Percentiles rank a stretch among this genome's conserved stretches.
These are phyloP conservation scores for Myzus persicae DNA, from an alignment of 1,140 invertebrate species.

Conservation along the genomic window DNA sequence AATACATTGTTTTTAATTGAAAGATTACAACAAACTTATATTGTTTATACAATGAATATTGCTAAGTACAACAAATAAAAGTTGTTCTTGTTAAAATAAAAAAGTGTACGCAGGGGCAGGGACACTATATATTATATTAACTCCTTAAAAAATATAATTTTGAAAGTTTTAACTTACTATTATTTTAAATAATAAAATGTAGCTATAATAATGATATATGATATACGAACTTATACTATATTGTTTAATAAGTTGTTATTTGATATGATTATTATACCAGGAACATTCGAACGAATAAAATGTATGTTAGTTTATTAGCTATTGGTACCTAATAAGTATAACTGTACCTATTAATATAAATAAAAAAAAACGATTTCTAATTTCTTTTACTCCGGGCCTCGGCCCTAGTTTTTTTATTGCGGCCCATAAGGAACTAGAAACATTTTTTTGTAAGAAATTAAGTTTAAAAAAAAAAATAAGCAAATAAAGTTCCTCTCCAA, in stretches of 20 bases:
- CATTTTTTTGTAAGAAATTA: neutral
- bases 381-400: neutral
- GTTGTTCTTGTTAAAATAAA: neutral
- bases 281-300: neutral
- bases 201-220: too few relatives aligned
- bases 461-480: neutral
- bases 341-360: neutral
- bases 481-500: neutral
- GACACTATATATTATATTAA: neutral
- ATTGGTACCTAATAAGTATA: neutral
- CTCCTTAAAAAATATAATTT: neutral
- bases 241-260: neutral
- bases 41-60: neutral
- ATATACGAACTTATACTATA: neutral
- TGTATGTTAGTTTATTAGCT: neutral
- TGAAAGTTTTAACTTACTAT: neutral
- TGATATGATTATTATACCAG: neutral
- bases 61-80: neutral
- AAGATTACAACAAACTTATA: neutral
- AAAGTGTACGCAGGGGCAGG: neutral
- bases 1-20: neutral
- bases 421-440: neutral
- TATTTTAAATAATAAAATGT: too few relatives aligned
- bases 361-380: neutral
- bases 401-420: neutral